Evolutionary conservation across 2,888 invertebrate species (phyloP).

Genomic region (Eupithecia abbreviata): DNA sequence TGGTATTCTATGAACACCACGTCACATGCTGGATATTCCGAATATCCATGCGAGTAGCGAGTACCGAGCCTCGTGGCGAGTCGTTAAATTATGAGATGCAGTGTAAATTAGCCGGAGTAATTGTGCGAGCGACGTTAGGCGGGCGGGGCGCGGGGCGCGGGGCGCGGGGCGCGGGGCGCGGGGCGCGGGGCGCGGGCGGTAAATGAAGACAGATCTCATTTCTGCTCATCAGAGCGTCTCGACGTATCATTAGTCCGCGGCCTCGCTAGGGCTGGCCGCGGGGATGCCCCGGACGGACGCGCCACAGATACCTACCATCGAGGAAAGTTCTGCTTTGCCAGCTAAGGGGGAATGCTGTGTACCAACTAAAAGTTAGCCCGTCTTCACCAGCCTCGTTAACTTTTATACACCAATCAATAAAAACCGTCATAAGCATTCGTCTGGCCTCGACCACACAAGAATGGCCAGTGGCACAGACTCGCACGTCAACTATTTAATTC

Average conservation of each 20-base stretch:
- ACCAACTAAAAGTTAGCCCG: too few species aligned
- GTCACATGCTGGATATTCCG: not conserved
- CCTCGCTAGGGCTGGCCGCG: constrained; percentile 28
- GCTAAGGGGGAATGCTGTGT: too few species aligned
- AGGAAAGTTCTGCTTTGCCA: too few species aligned
- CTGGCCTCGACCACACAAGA: not conserved
- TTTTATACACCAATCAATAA: too few species aligned
- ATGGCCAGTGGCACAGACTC: not conserved
- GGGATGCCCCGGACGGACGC: not conserved
- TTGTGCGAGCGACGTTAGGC: constrained; percentile 11
- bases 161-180: too few species aligned
- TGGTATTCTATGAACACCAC: not conserved
- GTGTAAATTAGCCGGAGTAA: constrained; percentile 35
- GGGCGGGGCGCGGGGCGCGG: constrained; percentile 9
- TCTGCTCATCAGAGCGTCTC: constrained; percentile 47
- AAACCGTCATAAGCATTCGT: not conserved
- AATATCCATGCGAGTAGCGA: not conserved
- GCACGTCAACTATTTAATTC: not conserved
- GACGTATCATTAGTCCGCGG: constrained; percentile 49
- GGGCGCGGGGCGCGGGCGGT: constrained; percentile 19
- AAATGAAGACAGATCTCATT: constrained; percentile 51
- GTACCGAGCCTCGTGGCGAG: not conserved
- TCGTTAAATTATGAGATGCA: constrained; percentile 25
- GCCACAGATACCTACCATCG: not conserved
- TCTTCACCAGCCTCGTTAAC: too few species aligned